These are phyloP conservation scores for Desmophyllum pertusum DNA, from an alignment of 92 coral and sea anemone genomes.

Conservation along the genomic window DNA sequence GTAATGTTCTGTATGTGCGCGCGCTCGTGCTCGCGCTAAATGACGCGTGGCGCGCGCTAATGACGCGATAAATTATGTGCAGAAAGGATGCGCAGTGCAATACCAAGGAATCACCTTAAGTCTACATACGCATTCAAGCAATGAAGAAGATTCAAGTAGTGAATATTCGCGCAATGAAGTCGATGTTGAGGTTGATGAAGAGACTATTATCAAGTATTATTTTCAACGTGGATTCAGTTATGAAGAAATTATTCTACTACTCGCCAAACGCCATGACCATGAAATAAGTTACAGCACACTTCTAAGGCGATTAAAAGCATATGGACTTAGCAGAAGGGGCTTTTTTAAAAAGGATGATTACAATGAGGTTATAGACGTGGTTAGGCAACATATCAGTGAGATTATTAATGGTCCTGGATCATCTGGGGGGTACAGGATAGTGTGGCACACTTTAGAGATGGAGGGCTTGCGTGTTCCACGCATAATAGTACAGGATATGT, in stretches of 20 bases:
- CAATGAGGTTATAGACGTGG: conserved; percentile 16
- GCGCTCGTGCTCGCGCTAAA: too few relatives aligned
- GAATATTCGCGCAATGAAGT: conserved; percentile 19
- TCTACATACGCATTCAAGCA: too few relatives aligned
- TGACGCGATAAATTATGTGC: too few relatives aligned
- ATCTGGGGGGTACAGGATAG: conserved; percentile 63
- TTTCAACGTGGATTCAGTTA: conserved; percentile 65
- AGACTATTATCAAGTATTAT: conserved; percentile 50
- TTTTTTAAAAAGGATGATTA: conserved; percentile 22
- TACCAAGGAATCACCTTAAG: too few relatives aligned
- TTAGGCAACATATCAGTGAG: conserved; percentile 39
- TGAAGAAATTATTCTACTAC: conserved; percentile 64
- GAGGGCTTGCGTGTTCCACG: conserved; percentile 70
- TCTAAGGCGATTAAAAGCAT: conserved; percentile 54
- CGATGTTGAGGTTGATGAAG: conserved; percentile 53
- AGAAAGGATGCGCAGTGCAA: too few relatives aligned
- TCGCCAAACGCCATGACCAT: conserved; percentile 44
- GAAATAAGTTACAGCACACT: conserved; percentile 65
- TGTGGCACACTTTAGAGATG: conserved; percentile 68
- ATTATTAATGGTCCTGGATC: conserved; percentile 71
- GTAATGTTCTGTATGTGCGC: too few relatives aligned
- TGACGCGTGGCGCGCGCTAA: too few relatives aligned
- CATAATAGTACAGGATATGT: conserved; percentile 56
- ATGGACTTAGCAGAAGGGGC: conserved; percentile 51
- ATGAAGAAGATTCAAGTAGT: conserved; percentile 8